Evolutionary conservation across 2,113 vertebrate species (phyloP).

Genomic region (Empidonax alnorum): DNA sequence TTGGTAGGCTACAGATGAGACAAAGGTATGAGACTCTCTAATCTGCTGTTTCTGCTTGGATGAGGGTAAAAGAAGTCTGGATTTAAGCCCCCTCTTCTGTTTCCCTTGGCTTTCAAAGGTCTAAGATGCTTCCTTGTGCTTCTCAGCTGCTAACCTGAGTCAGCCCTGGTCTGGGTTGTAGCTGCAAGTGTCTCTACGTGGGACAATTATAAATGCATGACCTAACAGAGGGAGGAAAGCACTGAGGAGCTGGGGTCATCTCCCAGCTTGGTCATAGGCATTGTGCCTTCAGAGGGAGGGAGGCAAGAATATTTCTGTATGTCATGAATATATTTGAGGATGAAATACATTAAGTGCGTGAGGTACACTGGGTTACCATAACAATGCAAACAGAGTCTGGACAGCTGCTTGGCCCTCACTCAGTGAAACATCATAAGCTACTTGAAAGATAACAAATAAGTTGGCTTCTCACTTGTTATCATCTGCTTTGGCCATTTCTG

Average conservation of each 20-base stretch:
- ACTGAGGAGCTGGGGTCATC: neutral
- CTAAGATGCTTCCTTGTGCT: neutral
- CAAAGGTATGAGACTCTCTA: neutral
- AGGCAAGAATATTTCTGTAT: neutral
- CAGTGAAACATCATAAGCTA: neutral
- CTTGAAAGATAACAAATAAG: neutral
- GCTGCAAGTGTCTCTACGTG: neutral
- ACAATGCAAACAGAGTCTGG: neutral
- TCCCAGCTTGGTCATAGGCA: neutral
- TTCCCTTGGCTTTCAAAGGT: neutral
- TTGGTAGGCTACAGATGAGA: neutral
- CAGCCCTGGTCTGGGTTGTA: neutral
- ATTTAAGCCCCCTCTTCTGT: neutral
- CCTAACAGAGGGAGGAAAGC: neutral
- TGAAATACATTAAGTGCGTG: neutral
- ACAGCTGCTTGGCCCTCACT: neutral
- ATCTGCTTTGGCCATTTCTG: neutral
- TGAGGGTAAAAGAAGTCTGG: neutral
- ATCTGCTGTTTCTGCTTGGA: neutral
- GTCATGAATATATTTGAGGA: neutral
- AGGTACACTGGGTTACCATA: neutral
- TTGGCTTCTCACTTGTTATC: neutral
- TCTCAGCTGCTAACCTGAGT: neutral
- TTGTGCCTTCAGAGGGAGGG: neutral
- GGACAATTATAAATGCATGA: neutral